Evolutionary conservation across 2,888 invertebrate species (phyloP).

Genomic region (Agrenia bidenticulata): DNA sequence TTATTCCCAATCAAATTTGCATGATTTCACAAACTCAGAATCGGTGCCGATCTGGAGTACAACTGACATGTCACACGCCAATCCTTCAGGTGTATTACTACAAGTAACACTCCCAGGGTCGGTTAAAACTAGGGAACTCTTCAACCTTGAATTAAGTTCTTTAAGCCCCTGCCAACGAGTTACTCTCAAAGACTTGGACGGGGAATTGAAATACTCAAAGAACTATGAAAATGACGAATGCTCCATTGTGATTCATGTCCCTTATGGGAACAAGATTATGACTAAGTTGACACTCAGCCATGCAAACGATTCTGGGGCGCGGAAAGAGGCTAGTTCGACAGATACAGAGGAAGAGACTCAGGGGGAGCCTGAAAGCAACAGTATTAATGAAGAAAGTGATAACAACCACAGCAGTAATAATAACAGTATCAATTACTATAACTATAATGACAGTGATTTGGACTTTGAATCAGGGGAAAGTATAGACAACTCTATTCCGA

Average conservation of each 20-base stretch:
- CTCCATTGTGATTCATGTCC: conserved; percentile 52
- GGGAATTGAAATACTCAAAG: conserved; percentile 45
- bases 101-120: conserved; percentile 40
- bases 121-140: conserved; percentile 45
- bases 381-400: conserved; percentile 12
- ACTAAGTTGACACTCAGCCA: conserved; percentile 45
- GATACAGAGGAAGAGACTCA: conserved; percentile 10
- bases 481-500: conserved; percentile 29
- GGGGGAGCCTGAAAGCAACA: conserved; percentile 16
- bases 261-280: conserved; percentile 49
- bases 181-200: conserved; percentile 40
- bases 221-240: conserved; percentile 46
- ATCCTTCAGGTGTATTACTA: not conserved
- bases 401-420: conserved; percentile 15
- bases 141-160: conserved; percentile 43
- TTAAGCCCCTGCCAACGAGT: conserved; percentile 51
- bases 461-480: conserved; percentile 8
- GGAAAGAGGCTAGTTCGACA: not conserved
- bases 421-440: conserved; percentile 16
- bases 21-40: not conserved
- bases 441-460: conserved; percentile 17
- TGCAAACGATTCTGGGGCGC: not conserved
- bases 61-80: not conserved
- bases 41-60: not conserved
- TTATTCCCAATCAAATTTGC: not conserved